These are phyloP conservation scores for Nerophis lumbriciformis DNA, from an alignment of 2,113 vertebrate species.

Conservation along the genomic window DNA sequence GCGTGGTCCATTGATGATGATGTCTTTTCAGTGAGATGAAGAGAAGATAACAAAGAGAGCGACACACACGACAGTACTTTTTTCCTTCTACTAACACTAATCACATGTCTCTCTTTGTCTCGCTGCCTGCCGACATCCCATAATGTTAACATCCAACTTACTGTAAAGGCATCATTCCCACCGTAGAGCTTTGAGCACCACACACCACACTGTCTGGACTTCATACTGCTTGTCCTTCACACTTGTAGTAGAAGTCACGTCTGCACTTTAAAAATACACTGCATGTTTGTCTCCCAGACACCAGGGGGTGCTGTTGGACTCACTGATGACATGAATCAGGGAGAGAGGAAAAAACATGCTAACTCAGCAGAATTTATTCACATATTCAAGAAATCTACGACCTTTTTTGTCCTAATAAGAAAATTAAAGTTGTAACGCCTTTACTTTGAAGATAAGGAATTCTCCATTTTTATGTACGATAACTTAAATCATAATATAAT, in stretches of 20 bases:
- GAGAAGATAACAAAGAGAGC: conserved; percentile 42
- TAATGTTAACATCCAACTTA: conserved; percentile 63
- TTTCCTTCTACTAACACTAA: conserved; percentile 29
- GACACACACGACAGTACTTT: conserved; percentile 28
- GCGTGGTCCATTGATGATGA: neutral
- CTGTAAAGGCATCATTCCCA: conserved; percentile 67
- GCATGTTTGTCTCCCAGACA: neutral
- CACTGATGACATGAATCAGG: neutral
- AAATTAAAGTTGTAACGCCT: neutral
- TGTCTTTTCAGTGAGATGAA: conserved; percentile 46
- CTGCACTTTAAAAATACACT: neutral
- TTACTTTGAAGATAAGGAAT: neutral
- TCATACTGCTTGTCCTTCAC: neutral
- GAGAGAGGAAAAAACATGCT: neutral
- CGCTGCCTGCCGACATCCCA: conserved; percentile 54
- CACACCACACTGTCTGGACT: conserved; percentile 23
- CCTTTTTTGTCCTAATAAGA: too few species aligned
- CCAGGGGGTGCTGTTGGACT: neutral
- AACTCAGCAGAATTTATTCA: too few species aligned
- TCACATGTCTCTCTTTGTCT: conserved; percentile 38
- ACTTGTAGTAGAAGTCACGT: conserved; percentile 34
- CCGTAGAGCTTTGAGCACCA: conserved; percentile 41
- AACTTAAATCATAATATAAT: too few species aligned
- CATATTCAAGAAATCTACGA: too few species aligned
- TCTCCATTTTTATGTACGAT: too few species aligned